Percentiles rank a stretch among this genome's conserved stretches.
These are phyloP conservation scores for Daubentonia madagascariensis DNA, from an alignment of 2,113 vertebrate species.

Conservation along the genomic window DNA sequence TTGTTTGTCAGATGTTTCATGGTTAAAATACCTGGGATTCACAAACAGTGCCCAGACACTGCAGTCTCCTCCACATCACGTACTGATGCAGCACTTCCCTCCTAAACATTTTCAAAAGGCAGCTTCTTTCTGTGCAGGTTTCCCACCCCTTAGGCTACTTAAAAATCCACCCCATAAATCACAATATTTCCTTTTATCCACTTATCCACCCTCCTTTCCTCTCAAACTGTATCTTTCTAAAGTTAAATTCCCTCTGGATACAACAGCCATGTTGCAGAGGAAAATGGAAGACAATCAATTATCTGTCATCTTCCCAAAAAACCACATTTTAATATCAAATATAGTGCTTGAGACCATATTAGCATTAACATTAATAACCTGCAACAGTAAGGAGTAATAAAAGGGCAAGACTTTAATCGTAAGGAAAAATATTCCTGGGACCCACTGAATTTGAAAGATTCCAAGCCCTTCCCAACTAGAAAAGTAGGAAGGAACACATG, in stretches of 20 bases:
- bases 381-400: background rate
- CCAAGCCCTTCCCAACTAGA: constrained; percentile 74
- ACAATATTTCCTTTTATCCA: background rate
- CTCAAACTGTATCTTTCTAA: background rate
- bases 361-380: background rate
- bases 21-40: constrained; percentile 60
- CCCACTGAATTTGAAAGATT: constrained; percentile 61
- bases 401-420: background rate
- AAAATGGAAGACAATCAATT: constrained; percentile 5
- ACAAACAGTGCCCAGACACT: constrained; percentile 6
- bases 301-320: background rate
- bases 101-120: background rate
- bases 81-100: background rate
- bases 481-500: constrained; percentile 36
- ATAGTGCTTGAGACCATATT: background rate
- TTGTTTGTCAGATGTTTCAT: constrained; percentile 28
- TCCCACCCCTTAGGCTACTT: background rate
- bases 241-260: constrained; percentile 22
- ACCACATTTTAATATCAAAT: background rate
- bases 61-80: background rate
- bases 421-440: constrained; percentile 32
- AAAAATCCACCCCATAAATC: constrained; percentile 54
- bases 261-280: background rate
- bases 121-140: background rate
- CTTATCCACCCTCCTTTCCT: background rate